Evolutionary conservation across 2,888 invertebrate species (phyloP), one percentile per base, ranked within the genome.

Genomic region (Perizoma flavofasciatum): DNA sequence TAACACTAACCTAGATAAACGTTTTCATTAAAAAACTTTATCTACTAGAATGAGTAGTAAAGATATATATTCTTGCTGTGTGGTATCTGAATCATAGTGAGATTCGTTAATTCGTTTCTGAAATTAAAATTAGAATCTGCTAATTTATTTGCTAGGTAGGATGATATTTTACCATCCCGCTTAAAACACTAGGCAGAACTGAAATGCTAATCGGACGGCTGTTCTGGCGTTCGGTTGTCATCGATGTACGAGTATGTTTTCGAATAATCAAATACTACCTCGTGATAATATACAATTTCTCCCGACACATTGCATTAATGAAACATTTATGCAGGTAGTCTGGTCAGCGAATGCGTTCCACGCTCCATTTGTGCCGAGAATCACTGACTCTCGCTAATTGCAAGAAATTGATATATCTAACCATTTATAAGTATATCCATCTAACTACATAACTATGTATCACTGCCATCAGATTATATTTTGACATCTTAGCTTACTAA

Each of bases 311-410:
- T 57, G 53, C 53, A 49, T 41, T 32, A 47, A 43, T 37, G 45
- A 46, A 43, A 41, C 37, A 50, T 48, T 51, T 43, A 56, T 43
- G 46, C 51, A 54, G 33, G n/a, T 33, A n/a, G 35, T 45, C 52
- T 63, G n/a, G 59, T 58, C 55, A 51, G 49, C 56, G 62, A 52
- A 45, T 57, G 58, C 37, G 7, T 52, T 64, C 51, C 51, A 40
- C 60, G 66, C 68, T 68, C 68, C 61, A 68, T 68, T 65, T 65
- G 64, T 54, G 45, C 41, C 37, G 49, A 48, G 50, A 41, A 49
- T 59, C 55, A 43, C 45, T 41, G 41, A 44, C 66, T 65, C 63
- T 65, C 64, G 33, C 50, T 11, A 51, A 48, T 60, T 48, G 43
- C 39, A 35, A 33, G 55, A 55, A 50, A 37, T 50, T 49, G 11